Evolutionary conservation across 2,113 vertebrate genomes (phyloP).

Genomic region (Petroica traversi): DNA sequence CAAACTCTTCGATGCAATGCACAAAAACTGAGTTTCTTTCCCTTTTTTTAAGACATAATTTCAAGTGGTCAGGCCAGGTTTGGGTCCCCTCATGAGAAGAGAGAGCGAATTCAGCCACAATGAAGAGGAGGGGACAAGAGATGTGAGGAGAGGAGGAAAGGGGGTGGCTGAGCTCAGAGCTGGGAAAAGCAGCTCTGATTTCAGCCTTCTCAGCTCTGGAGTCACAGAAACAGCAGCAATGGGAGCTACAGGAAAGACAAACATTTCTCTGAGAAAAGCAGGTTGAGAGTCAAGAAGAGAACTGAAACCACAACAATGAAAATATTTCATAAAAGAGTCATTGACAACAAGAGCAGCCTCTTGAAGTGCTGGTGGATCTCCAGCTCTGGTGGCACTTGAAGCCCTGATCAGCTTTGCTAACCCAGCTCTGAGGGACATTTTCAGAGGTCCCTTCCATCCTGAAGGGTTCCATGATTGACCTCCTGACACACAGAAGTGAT

Average conservation of each 20-base stretch:
- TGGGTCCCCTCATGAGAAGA: not conserved
- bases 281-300: not conserved
- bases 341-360: not conserved
- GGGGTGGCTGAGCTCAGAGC: not conserved
- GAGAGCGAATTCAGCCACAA: not conserved
- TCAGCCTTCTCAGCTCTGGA: not conserved
- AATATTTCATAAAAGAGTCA: not conserved
- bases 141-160: too few relatives aligned
- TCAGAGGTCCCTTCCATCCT: not conserved
- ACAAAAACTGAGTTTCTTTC: not conserved
- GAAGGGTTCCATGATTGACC: not conserved
- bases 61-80: not conserved
- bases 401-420: not conserved
- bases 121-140: not conserved
- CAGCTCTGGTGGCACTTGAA: not conserved
- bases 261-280: not conserved
- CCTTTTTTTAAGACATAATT: not conserved
- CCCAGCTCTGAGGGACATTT: not conserved
- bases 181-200: not conserved
- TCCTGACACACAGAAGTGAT: not conserved
- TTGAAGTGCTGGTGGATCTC: not conserved
- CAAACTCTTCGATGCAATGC: not conserved
- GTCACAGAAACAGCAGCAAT: not conserved
- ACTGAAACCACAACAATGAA: not conserved
- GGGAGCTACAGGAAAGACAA: not conserved